These are phyloP conservation scores for Stenurella melanura DNA, from an alignment of 2,888 invertebrate genomes.

Conservation along the genomic window DNA sequence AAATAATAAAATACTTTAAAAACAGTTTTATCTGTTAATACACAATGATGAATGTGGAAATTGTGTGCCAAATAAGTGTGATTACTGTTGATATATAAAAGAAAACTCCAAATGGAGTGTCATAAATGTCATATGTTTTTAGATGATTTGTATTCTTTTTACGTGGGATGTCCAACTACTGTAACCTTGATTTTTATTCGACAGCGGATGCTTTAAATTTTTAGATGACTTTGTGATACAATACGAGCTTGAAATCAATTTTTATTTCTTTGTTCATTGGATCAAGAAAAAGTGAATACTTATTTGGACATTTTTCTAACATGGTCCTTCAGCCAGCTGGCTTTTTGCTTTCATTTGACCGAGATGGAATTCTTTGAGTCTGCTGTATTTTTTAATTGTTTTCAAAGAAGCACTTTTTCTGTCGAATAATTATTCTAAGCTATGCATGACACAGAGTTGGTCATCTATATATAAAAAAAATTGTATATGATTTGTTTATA, in stretches of 20 bases:
- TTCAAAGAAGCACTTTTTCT: too few relatives aligned
- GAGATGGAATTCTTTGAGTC: too few relatives aligned
- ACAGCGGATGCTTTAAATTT: too few relatives aligned
- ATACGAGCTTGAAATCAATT: too few relatives aligned
- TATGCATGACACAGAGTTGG: slow-evolving; percentile 13
- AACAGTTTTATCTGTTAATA: slow-evolving; percentile 34
- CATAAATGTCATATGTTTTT: slow-evolving; percentile 46
- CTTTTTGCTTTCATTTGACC: too few relatives aligned
- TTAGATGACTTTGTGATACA: too few relatives aligned
- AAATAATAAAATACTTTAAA: slow-evolving; percentile 14
- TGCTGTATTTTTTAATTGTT: too few relatives aligned
- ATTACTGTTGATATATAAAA: slow-evolving; percentile 52
- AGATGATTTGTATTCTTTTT: slow-evolving; percentile 17
- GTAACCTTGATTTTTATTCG: not conserved
- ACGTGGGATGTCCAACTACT: slow-evolving; percentile 31
- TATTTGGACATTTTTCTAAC: too few relatives aligned
- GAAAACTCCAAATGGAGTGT: slow-evolving; percentile 45
- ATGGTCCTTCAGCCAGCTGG: too few relatives aligned
- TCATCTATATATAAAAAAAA: slow-evolving; percentile 18
- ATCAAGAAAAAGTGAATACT: too few relatives aligned
- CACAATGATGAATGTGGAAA: slow-evolving; percentile 37
- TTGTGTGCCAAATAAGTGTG: slow-evolving; percentile 52
- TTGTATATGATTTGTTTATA: slow-evolving; percentile 13
- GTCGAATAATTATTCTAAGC: not conserved
- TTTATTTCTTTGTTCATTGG: too few relatives aligned